Evolutionary conservation across 2,797 vertebrate genomes (phyloP).

Genomic region (Sebastes cheni): DNA sequence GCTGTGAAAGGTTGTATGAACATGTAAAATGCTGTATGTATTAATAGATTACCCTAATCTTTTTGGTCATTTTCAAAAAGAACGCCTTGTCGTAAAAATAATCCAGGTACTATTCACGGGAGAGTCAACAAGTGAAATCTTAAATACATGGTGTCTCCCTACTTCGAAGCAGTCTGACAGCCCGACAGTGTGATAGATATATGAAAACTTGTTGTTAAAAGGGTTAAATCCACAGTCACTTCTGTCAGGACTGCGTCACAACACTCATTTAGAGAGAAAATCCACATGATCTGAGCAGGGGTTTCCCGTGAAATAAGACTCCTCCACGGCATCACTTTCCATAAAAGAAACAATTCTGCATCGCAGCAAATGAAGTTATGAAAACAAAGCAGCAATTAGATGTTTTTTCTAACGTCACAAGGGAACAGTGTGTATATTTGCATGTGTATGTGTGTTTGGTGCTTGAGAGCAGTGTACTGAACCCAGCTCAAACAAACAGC

Average conservation of each 20-base stretch:
- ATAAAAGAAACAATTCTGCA: conserved; percentile 1
- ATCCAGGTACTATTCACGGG: neutral
- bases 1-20: neutral
- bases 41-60: neutral
- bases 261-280: conserved; percentile 17
- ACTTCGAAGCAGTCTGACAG: neutral
- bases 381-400: conserved; percentile 75
- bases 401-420: conserved; percentile 42
- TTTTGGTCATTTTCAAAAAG: neutral
- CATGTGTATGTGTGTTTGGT: conserved; percentile 41
- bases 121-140: neutral
- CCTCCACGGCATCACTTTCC: conserved; percentile 29
- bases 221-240: conserved; percentile 1
- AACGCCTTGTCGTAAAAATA: neutral
- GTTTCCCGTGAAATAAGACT: conserved; percentile 56
- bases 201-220: neutral
- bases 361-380: conserved; percentile 34
- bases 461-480: conserved; percentile 45
- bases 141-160: neutral
- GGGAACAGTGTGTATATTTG: conserved; percentile 49
- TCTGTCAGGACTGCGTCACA: conserved; percentile 28
- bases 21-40: neutral
- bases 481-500: conserved; percentile 75
- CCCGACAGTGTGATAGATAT: neutral
- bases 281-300: conserved; percentile 26